A percentile compares a stretch with the other conserved stretches of the same genome.
Conservation (phyloP, 2,888 invertebrate genomes). For the Euzophera pinguis region DNA sequence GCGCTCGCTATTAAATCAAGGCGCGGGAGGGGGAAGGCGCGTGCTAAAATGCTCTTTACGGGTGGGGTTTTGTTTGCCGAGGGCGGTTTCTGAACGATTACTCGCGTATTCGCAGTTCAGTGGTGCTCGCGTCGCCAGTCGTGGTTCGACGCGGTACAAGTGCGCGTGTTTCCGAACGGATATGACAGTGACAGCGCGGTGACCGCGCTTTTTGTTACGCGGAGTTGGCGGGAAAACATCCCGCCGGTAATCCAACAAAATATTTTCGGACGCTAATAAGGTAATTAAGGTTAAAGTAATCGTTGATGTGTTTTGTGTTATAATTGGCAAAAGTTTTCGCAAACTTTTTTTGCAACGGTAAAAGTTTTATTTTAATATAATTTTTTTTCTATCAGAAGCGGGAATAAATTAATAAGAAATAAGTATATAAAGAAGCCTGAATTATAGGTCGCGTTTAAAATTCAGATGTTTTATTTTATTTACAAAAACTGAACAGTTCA, state of each 20-base stretch:
- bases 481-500: too few relatives aligned
- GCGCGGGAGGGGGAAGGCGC: constrained; percentile 68
- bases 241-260: constrained; percentile 72
- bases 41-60: constrained; percentile 76
- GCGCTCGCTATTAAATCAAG: constrained; percentile 78
- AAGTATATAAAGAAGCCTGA: too few relatives aligned
- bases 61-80: constrained; percentile 78
- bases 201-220: constrained; percentile 62
- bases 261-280: constrained; percentile 81
- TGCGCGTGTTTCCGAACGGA: constrained; percentile 45
- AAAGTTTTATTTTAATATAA: not conserved
- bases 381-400: not conserved
- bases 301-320: not conserved
- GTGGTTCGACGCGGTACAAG: constrained; percentile 48
- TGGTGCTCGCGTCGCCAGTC: constrained; percentile 43
- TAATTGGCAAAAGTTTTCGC: constrained; percentile 1
- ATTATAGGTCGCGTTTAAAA: too few relatives aligned
- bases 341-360: constrained; percentile 12
- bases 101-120: constrained; percentile 51
- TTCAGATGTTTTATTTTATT: too few relatives aligned
- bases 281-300: constrained; percentile 33
- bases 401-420: too few relatives aligned
- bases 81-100: constrained; percentile 72
- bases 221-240: constrained; percentile 73
- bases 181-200: constrained; percentile 64